Conservation (phyloP, 2,113 vertebrate genomes). For the Cathartes aura region DNA sequence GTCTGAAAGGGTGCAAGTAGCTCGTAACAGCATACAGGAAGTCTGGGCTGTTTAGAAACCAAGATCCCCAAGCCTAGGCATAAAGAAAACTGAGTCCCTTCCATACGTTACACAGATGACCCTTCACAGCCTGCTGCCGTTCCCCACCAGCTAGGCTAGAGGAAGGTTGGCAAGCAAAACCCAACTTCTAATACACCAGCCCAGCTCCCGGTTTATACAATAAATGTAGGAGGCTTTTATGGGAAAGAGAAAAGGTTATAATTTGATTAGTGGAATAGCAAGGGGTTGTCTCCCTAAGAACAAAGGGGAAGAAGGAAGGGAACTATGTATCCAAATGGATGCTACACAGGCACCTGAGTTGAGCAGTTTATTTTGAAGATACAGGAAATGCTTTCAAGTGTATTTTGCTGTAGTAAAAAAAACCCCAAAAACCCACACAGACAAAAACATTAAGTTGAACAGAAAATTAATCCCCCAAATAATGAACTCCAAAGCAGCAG, state of each 20-base stretch:
- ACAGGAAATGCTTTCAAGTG: not conserved
- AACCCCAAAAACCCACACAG: not conserved
- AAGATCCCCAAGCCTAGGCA: not conserved
- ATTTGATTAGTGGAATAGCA: not conserved
- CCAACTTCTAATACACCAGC: not conserved
- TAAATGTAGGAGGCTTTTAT: not conserved
- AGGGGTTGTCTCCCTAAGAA: not conserved
- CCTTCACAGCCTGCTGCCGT: not conserved
- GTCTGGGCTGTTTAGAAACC: not conserved
- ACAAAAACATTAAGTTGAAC: not conserved
- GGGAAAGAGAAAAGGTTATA: not conserved
- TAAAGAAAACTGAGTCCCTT: not conserved
- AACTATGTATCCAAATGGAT: not conserved
- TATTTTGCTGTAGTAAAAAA: not conserved
- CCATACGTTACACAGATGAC: not conserved
- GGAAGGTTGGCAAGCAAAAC: not conserved
- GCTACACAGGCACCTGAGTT: not conserved
- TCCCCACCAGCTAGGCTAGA: not conserved
- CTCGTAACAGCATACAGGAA: not conserved
- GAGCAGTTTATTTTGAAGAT: not conserved
- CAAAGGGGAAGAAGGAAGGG: not conserved
- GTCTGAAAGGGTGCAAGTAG: not conserved
- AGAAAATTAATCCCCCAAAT: not conserved
- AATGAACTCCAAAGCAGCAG: not conserved
- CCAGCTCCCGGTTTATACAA: not conserved